These are phyloP conservation scores for Platichthys stellatus DNA, from an alignment of 2,113 vertebrate genomes.

Conservation along the genomic window DNA sequence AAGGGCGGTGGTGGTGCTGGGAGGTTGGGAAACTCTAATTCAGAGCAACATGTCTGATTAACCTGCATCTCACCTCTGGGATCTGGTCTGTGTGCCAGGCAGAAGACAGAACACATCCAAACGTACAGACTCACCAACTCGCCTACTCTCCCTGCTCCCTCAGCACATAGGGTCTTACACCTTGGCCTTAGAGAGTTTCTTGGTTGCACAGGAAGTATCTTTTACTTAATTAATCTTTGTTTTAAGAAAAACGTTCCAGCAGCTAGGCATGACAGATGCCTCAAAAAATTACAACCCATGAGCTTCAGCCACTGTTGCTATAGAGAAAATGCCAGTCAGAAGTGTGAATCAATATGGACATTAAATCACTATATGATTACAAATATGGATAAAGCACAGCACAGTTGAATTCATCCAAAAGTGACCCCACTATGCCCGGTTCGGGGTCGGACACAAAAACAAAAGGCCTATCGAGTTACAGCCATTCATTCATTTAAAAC, in stretches of 20 bases:
- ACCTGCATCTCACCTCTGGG: constrained; percentile 66
- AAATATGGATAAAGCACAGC: not conserved
- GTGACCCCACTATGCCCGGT: not conserved
- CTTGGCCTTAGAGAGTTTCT: not conserved
- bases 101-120: constrained; percentile 29
- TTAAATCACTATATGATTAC: not conserved
- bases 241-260: not conserved
- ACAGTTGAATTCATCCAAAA: not conserved
- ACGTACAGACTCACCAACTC: constrained; percentile 1
- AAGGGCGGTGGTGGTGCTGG: constrained; percentile 39
- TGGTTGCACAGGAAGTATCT: not conserved
- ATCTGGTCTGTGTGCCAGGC: constrained; percentile 28
- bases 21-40: constrained; percentile 67
- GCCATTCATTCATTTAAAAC: too few species aligned
- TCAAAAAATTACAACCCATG: not conserved
- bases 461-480: too few species aligned
- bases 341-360: not conserved
- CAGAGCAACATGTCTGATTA: constrained; percentile 71
- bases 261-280: not conserved
- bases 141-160: not conserved
- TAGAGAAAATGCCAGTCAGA: constrained; percentile 8
- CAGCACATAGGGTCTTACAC: not conserved
- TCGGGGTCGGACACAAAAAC: too few species aligned
- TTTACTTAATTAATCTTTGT: not conserved
- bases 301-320: not conserved